Evolutionary conservation across 2,797 vertebrate species (phyloP), one percentile per base, ranked within the genome.

Genomic region (Pipistrellus pygmaeus): DNA sequence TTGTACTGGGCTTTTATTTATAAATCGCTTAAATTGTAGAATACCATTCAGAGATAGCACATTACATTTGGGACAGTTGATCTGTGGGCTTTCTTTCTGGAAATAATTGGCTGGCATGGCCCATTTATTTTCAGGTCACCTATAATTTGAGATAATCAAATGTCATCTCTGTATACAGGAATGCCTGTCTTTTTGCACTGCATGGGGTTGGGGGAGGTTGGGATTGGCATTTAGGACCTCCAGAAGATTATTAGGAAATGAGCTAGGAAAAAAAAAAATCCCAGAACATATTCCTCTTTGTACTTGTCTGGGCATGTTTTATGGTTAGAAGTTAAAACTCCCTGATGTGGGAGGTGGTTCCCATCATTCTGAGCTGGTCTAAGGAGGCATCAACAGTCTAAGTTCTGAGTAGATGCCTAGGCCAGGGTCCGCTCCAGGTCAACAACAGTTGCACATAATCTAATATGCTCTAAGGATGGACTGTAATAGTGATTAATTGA

Each of bases 41-140:
- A 84, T 88, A 62, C 72, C 73, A 92, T 87, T 92, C 53, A 78
- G 97, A 97, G 91, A 95, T 77, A 94, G 85, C 53, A 53, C 80
- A 46, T 89, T 95, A 68, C 20, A 68, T 20, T 93, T 87, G 81
- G 66, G 94, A 87, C 75, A 60, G 44, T 66, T 81, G 91, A 90
- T 77, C 83, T 92, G 51, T 41, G 66, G 85, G n/a, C 13, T 57
- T 88, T 78, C 48, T 85, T 93, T 93, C 88, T 94, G 88, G 76
- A 93, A 96, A 88, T 86, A 95, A 90, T 84, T 91, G 96, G 53
- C 90, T 51, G 38, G 80, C 44, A 53, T 20, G 83, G 57, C 53
- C 86, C 51, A 95, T 93, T 86, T 95, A 90, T 95, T 94, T 95
- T 97, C 55, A 76, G 80, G 83, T 95, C 66, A 62, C 44, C 68